A percentile compares a stretch with the other conserved stretches of the same genome.
Evolutionary conservation across 2,113 vertebrate species (phyloP).

Genomic region (Corythornis vintsioides): DNA sequence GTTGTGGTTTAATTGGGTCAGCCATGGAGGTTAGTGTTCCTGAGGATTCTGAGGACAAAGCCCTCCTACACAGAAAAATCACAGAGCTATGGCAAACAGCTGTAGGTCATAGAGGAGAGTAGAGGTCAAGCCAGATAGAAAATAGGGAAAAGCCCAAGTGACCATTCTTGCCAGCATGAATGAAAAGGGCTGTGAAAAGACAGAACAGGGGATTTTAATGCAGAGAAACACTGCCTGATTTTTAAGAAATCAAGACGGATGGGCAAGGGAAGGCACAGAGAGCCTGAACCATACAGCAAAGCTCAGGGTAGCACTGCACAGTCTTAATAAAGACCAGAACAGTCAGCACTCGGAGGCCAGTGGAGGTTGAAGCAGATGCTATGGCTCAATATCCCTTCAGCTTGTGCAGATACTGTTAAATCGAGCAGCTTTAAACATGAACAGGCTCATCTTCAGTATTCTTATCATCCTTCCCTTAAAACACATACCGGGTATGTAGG

Average conservation of each 20-base stretch:
- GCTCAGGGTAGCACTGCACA: background rate
- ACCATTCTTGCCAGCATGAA: background rate
- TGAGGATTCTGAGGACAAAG: background rate
- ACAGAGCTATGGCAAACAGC: background rate
- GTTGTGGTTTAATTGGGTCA: background rate
- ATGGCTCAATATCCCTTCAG: background rate
- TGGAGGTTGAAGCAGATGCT: background rate
- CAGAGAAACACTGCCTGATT: background rate
- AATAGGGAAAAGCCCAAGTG: background rate
- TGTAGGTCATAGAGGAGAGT: background rate
- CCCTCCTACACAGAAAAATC: background rate
- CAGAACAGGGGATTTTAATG: background rate
- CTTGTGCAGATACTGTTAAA: background rate
- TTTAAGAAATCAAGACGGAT: background rate
- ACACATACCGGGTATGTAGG: background rate
- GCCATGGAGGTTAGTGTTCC: background rate
- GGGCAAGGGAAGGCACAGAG: background rate
- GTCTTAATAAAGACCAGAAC: background rate
- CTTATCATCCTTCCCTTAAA: background rate
- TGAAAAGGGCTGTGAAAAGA: background rate
- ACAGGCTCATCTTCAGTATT: background rate
- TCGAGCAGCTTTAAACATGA: background rate
- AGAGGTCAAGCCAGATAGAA: background rate
- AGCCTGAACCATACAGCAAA: background rate
- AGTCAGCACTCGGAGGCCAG: rapidly evolving